These are phyloP conservation scores for Pristionchus fissidentatus DNA, from an alignment of 2,888 invertebrate genomes.

Conservation along the genomic window DNA sequence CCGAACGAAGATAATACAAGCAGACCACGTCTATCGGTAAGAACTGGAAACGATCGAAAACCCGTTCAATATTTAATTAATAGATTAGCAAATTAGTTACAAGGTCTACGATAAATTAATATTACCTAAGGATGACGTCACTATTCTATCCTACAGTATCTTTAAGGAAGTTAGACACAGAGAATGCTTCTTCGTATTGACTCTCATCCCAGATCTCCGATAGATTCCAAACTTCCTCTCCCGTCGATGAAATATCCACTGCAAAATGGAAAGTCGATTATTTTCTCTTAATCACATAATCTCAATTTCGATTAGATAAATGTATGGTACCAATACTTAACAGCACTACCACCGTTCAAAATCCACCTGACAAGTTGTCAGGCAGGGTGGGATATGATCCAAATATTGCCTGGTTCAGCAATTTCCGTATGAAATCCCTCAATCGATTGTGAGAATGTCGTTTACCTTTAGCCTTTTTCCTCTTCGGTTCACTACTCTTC, in stretches of 20 bases:
- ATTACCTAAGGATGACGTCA: background rate
- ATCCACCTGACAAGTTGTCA: too few species aligned
- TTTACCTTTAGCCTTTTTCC: constrained; percentile 46
- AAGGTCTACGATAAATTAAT: too few species aligned
- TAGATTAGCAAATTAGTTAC: background rate
- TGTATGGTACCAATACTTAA: background rate
- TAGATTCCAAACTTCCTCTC: constrained; percentile 62
- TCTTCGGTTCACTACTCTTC: constrained; percentile 35
- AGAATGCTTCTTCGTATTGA: constrained; percentile 70
- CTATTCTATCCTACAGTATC: background rate
- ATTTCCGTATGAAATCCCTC: background rate
- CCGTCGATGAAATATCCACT: constrained; percentile 26
- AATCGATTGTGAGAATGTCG: background rate
- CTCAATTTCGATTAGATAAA: background rate
- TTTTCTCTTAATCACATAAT: background rate
- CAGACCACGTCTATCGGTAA: background rate
- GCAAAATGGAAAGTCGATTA: background rate
- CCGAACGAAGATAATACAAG: background rate
- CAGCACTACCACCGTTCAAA: too few species aligned
- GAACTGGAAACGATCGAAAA: background rate
- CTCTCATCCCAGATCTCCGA: constrained; percentile 73
- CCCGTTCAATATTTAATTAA: background rate
- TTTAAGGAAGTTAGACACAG: constrained; percentile 53
- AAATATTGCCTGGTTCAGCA: background rate
- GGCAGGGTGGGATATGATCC: too few species aligned